Conservation (phyloP, 1,140 invertebrate species). For the Pseudoatta argentina region DNA sequence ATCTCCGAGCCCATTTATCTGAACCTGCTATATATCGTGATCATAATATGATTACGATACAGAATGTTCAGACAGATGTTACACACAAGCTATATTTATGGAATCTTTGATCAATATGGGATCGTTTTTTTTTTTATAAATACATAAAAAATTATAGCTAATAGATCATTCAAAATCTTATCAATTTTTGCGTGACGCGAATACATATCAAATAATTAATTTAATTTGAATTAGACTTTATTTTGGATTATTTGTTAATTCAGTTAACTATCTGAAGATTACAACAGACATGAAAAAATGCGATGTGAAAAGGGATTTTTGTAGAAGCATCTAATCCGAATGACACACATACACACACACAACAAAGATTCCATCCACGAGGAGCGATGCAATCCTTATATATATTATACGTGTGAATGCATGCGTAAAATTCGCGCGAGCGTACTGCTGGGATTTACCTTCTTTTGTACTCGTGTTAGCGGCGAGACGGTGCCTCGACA, state of each 20-base stretch:
- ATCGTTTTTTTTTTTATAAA: not conserved
- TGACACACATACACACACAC: not conserved
- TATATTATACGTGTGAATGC: not conserved
- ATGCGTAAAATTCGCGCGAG: not conserved
- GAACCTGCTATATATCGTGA: not conserved
- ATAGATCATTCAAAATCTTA: conserved; percentile 2
- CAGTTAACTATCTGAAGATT: not conserved
- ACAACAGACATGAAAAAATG: not conserved
- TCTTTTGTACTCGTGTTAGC: conserved; percentile 31
- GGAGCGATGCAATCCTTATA: not conserved
- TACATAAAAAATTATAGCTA: not conserved
- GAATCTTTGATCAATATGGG: conserved; percentile 14
- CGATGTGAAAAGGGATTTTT: not conserved
- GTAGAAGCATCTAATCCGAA: not conserved
- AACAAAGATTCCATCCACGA: not conserved
- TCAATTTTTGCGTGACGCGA: not conserved
- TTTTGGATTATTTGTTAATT: not conserved
- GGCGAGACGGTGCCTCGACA: conserved; percentile 21
- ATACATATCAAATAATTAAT: not conserved
- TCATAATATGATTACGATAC: conserved; percentile 23
- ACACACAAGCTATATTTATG: not conserved
- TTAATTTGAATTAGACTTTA: not conserved
- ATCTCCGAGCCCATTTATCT: conserved; percentile 11
- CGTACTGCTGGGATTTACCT: conserved; percentile 50
- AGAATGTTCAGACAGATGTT: not conserved